These are phyloP conservation scores for Acrobeloides nanus DNA, from an alignment of 2,888 invertebrate species.

Conservation along the genomic window DNA sequence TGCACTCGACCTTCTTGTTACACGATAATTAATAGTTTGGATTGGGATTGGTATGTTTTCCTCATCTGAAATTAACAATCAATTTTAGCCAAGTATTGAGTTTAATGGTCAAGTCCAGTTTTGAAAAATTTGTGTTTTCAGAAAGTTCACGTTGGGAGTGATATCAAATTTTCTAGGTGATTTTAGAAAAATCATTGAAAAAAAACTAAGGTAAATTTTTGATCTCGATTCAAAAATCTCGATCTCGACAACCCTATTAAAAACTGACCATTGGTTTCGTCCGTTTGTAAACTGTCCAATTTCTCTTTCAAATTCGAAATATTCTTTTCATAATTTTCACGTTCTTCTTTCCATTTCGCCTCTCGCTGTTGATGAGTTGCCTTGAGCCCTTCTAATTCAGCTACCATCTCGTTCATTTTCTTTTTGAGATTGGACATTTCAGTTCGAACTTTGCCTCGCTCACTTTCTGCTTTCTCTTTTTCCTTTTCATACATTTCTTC, in stretches of 20 bases:
- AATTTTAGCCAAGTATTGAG: too few relatives aligned
- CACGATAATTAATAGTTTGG: conserved; percentile 19
- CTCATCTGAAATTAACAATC: too few relatives aligned
- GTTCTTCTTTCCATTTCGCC: too few relatives aligned
- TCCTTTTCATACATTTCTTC: conserved; percentile 50
- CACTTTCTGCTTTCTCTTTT: conserved; percentile 40
- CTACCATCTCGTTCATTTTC: conserved; percentile 40
- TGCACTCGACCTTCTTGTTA: conserved; percentile 11
- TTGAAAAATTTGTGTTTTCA: too few relatives aligned
- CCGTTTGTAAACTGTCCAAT: not conserved
- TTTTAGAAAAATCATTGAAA: not conserved
- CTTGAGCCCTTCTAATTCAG: conserved; percentile 22
- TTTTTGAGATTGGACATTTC: conserved; percentile 43
- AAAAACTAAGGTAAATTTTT: not conserved
- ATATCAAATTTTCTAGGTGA: too few relatives aligned
- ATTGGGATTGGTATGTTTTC: too few relatives aligned
- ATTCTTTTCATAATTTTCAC: too few relatives aligned
- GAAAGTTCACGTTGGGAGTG: too few relatives aligned
- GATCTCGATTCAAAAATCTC: too few relatives aligned
- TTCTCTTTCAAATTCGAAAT: not conserved
- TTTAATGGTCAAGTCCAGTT: not conserved
- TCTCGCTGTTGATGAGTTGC: conserved; percentile 21
- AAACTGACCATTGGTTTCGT: too few relatives aligned
- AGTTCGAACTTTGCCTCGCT: conserved; percentile 43
- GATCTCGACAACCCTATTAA: too few relatives aligned